These are phyloP conservation scores for Troglohyphantes excavatus DNA, from an alignment of 2,888 invertebrate genomes.

Conservation along the genomic window DNA sequence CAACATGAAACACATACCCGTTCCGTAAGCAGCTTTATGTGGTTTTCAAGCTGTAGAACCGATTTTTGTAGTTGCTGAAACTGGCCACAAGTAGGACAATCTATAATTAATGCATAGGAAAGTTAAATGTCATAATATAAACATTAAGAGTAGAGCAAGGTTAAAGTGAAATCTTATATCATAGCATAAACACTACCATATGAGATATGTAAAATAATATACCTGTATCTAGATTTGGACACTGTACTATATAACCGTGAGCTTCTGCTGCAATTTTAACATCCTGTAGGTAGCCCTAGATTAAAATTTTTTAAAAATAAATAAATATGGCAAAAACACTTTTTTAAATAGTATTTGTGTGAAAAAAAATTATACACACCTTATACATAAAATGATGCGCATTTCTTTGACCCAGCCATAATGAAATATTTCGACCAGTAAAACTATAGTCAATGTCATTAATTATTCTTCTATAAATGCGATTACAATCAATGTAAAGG, in stretches of 20 bases:
- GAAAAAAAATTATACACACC: constrained; percentile 85
- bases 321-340: background rate
- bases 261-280: constrained; percentile 90
- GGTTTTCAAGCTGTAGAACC: constrained; percentile 90
- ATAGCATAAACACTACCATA: background rate
- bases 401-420: constrained; percentile 94
- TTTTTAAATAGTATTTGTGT: background rate
- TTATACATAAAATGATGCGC: constrained; percentile 92
- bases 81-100: constrained; percentile 95
- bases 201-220: constrained; percentile 66
- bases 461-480: constrained; percentile 90
- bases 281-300: constrained; percentile 93
- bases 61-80: constrained; percentile 92
- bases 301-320: background rate
- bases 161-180: too few species aligned
- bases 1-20: constrained; percentile 86
- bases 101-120: too few species aligned
- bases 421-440: constrained; percentile 84
- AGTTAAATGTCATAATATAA: too few species aligned
- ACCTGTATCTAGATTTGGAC: constrained; percentile 90
- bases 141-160: too few species aligned
- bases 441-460: constrained; percentile 87
- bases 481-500: constrained; percentile 93
- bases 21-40: constrained; percentile 91
- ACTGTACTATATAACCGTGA: constrained; percentile 92